Conservation (phyloP, 2,888 invertebrate genomes). For the Lithophane semibrunnea region DNA sequence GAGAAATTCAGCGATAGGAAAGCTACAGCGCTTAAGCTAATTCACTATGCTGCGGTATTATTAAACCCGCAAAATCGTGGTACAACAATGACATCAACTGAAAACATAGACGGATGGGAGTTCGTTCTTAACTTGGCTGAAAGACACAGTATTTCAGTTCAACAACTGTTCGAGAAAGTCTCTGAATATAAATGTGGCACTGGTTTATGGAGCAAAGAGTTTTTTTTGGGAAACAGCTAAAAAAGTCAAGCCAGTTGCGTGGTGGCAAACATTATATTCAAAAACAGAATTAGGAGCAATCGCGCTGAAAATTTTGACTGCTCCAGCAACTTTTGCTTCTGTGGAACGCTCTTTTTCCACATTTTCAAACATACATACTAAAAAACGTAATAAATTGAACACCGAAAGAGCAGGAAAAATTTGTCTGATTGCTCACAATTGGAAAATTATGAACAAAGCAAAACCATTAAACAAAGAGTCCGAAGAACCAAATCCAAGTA, state of each 20-base stretch:
- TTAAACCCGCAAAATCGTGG: not conserved
- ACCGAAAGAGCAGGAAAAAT: not conserved
- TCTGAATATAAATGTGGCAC: not conserved
- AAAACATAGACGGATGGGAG: not conserved
- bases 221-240: too few species aligned
- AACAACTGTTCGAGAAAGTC: not conserved
- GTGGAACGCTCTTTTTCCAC: too few species aligned
- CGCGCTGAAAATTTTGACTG: too few species aligned
- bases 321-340: too few species aligned
- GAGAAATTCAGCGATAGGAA: not conserved
- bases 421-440: not conserved
- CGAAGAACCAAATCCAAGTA: too few species aligned
- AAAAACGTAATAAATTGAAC: not conserved
- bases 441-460: not conserved
- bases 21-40: not conserved
- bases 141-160: slow-evolving; percentile 1
- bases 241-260: too few species aligned
- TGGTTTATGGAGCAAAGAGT: not conserved
- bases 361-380: too few species aligned
- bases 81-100: slow-evolving; percentile 3
- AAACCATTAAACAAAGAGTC: not conserved
- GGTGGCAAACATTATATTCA: too few species aligned
- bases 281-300: too few species aligned
- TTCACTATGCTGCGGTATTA: not conserved
- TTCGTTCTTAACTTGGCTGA: not conserved